phyloP scores from a whole-genome alignment of 1,140 invertebrate genomes.

The Euborellia annulipes region DNA sequence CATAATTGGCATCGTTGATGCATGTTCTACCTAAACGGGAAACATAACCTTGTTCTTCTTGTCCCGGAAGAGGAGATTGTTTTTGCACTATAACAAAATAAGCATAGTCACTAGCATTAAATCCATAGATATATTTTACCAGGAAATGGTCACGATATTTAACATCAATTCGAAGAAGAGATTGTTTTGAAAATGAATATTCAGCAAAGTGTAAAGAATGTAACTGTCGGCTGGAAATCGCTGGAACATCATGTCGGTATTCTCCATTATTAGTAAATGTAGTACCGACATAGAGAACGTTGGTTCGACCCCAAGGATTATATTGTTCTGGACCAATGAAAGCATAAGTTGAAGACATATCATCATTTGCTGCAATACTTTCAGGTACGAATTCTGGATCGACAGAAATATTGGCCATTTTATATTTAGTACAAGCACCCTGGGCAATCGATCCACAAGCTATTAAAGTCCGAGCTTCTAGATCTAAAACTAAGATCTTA shows the following conservation, averaged over 20 bases:
- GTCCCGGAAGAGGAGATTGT: conserved; percentile 67
- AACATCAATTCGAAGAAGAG: conserved; percentile 77
- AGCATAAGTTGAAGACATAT: conserved; percentile 77
- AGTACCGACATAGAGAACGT: conserved; percentile 85
- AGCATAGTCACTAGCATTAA: conserved; percentile 84
- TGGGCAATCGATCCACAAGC: conserved; percentile 76
- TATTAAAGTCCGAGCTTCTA: conserved; percentile 61
- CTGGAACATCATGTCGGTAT: conserved; percentile 85
- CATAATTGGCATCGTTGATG: conserved; percentile 84
- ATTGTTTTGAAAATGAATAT: conserved; percentile 71
- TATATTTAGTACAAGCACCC: conserved; percentile 76
- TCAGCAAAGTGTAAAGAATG: conserved; percentile 63
- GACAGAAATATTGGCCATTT: conserved; percentile 61
- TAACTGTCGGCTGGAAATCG: conserved; percentile 72
- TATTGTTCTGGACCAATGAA: conserved; percentile 87
- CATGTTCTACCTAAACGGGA: conserved; percentile 81
- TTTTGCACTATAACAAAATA: conserved; percentile 94
- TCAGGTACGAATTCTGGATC: conserved; percentile 55
- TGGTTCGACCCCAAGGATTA: conserved; percentile 50
- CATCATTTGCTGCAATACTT: conserved; percentile 81
- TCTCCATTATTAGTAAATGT: conserved; percentile 86
- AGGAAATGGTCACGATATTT: conserved; percentile 89
- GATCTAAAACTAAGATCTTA: conserved; percentile 80
- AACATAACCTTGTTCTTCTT: conserved; percentile 78
- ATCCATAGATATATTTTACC: conserved; percentile 89